Evolutionary conservation across 2,888 invertebrate genomes (phyloP).

Genomic region (Thysanoteuthis rhombus): DNA sequence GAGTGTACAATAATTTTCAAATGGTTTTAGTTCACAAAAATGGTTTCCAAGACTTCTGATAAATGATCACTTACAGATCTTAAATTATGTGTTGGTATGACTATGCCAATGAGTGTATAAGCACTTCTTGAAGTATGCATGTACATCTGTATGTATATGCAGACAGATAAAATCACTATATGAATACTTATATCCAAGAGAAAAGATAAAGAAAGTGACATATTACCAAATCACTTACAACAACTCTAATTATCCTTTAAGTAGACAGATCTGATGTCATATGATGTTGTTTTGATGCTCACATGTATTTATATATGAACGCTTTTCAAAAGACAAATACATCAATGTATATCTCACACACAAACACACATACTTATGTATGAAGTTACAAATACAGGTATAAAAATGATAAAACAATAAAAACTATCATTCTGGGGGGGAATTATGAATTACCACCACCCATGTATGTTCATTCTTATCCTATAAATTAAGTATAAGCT

Average conservation of each 20-base stretch:
- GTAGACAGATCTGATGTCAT: background rate
- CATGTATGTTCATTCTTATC: no score
- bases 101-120: background rate
- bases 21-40: no score
- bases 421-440: no score
- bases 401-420: no score
- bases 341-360: background rate
- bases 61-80: background rate
- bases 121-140: background rate
- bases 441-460: no score
- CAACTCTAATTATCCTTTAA: no score
- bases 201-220: background rate
- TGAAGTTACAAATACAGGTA: no score
- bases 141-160: background rate
- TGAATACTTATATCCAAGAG: background rate
- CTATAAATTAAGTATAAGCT: no score
- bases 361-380: background rate
- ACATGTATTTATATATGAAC: background rate
- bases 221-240: background rate
- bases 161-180: background rate
- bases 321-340: background rate
- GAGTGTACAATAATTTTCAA: no score
- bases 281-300: background rate
- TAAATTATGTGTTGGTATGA: background rate
- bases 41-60: no score